These are phyloP conservation scores for Drosophila biarmipes DNA, from an alignment of 1,140 invertebrate genomes.

Conservation along the genomic window DNA sequence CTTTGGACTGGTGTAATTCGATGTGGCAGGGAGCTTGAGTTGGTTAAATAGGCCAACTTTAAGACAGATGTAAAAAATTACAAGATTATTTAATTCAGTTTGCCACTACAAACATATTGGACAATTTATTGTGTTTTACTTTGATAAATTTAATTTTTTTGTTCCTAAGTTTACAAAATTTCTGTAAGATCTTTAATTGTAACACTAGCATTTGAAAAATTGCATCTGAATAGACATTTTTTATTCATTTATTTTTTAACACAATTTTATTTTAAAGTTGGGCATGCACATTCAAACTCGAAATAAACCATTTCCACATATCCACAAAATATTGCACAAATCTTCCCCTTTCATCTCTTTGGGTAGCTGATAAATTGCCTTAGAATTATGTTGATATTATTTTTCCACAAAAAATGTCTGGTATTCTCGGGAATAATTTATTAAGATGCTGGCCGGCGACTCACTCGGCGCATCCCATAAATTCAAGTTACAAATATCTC, in stretches of 20 bases:
- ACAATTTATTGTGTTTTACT: neutral
- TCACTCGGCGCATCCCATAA: conserved; percentile 68
- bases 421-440: conserved; percentile 67
- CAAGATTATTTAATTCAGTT: no score
- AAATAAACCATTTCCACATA: conserved; percentile 49
- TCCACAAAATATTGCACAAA: conserved; percentile 45
- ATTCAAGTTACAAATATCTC: conserved; percentile 68
- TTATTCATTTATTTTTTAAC: neutral
- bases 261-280: neutral
- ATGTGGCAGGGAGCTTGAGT: conserved; percentile 5
- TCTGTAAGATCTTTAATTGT: no score
- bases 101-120: neutral
- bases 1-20: conserved; percentile 22
- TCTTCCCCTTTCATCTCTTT: conserved; percentile 43
- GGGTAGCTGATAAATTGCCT: conserved; percentile 60
- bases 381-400: conserved; percentile 51
- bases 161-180: neutral
- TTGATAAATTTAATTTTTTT: neutral
- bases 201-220: no score
- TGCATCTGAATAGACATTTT: neutral
- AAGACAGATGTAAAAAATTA: neutral
- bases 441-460: conserved; percentile 47
- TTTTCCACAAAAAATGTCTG: conserved; percentile 53
- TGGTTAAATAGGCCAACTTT: neutral
- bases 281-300: neutral